Evolutionary conservation across 2,888 invertebrate species (phyloP).

Genomic region (Athetis lepigone): DNA sequence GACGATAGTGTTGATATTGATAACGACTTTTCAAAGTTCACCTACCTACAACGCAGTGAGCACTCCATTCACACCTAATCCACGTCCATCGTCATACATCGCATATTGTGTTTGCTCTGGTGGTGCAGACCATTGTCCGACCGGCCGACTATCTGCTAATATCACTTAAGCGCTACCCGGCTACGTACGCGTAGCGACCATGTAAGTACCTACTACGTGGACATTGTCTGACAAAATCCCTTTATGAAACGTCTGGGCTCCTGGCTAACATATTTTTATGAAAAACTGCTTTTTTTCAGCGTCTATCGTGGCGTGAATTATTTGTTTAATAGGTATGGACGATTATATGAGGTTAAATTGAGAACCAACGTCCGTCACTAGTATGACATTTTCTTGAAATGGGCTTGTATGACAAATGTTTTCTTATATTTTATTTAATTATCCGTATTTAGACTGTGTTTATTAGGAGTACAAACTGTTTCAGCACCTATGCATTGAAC

Average conservation of each 20-base stretch:
- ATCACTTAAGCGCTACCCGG: constrained; percentile 69
- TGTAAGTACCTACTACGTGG: constrained; percentile 43
- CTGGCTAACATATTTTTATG: constrained; percentile 41
- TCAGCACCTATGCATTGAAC: too few species aligned
- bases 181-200: constrained; percentile 27
- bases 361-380: too few species aligned
- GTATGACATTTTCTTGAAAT: too few species aligned
- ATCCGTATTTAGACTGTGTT: too few species aligned
- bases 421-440: too few species aligned
- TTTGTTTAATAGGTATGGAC: too few species aligned
- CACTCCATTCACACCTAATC: constrained; percentile 21
- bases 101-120: constrained; percentile 80
- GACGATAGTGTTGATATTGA: too few species aligned
- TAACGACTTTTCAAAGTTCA: too few species aligned
- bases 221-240: constrained; percentile 62
- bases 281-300: constrained; percentile 11
- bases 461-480: too few species aligned
- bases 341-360: too few species aligned
- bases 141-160: constrained; percentile 70
- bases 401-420: too few species aligned
- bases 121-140: constrained; percentile 68
- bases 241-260: constrained; percentile 53
- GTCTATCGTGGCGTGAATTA: too few species aligned
- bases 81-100: constrained; percentile 68
- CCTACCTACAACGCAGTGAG: neutral